phyloP scores from a whole-genome alignment of 2,797 vertebrate genomes.

The Muscicapa striata region DNA sequence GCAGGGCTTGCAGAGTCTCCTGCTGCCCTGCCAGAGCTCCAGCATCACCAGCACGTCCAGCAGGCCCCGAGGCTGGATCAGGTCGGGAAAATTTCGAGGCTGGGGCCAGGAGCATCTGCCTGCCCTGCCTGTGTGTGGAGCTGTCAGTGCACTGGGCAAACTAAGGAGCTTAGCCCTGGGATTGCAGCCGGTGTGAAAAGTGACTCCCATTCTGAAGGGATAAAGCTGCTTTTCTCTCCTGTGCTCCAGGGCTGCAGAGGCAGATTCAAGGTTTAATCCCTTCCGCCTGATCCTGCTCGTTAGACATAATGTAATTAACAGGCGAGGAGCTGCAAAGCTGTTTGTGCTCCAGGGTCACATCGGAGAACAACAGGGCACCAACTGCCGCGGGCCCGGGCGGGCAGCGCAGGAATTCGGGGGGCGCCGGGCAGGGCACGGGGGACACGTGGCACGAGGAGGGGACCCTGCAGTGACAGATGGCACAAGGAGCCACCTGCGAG shows the following conservation, averaged over 20 bases:
- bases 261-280: slow-evolving; percentile 53
- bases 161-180: not conserved
- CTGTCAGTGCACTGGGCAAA: not conserved
- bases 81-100: fast-evolving
- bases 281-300: slow-evolving; percentile 62
- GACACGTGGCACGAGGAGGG: not conserved
- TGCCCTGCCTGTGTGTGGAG: not conserved
- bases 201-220: not conserved
- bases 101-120: not conserved
- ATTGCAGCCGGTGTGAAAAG: slow-evolving; percentile 10
- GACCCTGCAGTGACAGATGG: not conserved
- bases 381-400: not conserved
- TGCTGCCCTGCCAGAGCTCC: not conserved
- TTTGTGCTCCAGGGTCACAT: slow-evolving; percentile 15
- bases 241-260: not conserved
- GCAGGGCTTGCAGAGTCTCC: not conserved
- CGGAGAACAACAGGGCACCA: slow-evolving; percentile 3
- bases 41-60: fast-evolving
- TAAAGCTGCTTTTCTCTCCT: slow-evolving; percentile 43
- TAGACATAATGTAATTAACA: slow-evolving; percentile 49
- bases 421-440: fast-evolving
- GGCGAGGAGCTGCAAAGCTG: slow-evolving; percentile 28
- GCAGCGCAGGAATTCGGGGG: not conserved
- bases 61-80: not conserved
- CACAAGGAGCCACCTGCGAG: not conserved